Conservation (phyloP, 2,888 invertebrate species). For the Melinopterus prodromus region DNA sequence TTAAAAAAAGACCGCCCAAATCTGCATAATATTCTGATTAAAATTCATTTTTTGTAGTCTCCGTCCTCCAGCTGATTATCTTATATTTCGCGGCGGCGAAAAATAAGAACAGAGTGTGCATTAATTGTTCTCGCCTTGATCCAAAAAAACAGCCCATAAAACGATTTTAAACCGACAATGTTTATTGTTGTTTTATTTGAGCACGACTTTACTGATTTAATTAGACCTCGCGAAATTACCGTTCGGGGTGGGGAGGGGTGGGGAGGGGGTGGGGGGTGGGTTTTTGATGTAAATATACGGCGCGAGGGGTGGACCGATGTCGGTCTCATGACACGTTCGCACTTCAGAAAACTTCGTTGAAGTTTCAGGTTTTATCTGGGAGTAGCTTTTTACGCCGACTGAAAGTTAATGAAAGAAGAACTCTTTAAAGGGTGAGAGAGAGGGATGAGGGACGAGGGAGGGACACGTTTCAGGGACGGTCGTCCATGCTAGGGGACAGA, state of each 20-base stretch:
- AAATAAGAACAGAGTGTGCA: neutral
- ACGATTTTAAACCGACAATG: neutral
- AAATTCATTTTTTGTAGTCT: neutral
- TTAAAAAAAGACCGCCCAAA: neutral
- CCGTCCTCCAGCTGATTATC: neutral
- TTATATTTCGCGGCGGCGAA: neutral
- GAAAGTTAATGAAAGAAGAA: slow-evolving; percentile 54
- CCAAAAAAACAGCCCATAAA: neutral
- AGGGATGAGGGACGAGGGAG: slow-evolving; percentile 44
- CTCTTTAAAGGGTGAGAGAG: slow-evolving; percentile 41
- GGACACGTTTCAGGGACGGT: slow-evolving; percentile 20
- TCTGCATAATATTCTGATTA: neutral
- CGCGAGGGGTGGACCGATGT: neutral
- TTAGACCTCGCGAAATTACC: no score
- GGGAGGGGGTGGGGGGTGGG: neutral
- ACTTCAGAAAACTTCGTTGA: slow-evolving; percentile 49
- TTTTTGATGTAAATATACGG: neutral
- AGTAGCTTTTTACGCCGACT: slow-evolving; percentile 51
- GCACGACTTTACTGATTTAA: neutral
- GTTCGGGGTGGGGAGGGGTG: no score
- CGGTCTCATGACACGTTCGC: slow-evolving; percentile 51
- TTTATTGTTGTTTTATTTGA: neutral
- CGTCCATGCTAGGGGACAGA: no score
- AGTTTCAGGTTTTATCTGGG: slow-evolving; percentile 50
- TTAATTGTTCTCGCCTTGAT: neutral